Conservation (phyloP, 2,113 vertebrate species). For the Micronycteris hirsuta region DNA sequence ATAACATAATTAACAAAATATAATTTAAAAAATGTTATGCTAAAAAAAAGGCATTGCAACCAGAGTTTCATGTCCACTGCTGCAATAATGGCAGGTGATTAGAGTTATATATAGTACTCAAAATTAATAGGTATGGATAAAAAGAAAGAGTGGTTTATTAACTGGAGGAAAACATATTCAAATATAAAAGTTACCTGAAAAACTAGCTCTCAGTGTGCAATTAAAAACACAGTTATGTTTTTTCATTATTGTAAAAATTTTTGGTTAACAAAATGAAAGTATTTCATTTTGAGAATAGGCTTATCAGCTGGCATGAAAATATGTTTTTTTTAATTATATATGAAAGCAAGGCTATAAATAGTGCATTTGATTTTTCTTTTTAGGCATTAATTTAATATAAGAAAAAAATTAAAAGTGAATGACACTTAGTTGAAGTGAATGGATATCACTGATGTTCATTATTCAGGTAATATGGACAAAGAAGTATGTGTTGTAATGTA, state of each 20-base stretch:
- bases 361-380: neutral
- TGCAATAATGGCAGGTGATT: neutral
- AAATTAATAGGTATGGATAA: neutral
- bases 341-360: neutral
- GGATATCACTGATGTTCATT: neutral
- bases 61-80: neutral
- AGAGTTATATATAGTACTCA: neutral
- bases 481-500: neutral
- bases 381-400: neutral
- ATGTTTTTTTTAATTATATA: neutral
- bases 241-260: neutral
- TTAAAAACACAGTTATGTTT: constrained; percentile 47
- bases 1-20: too few relatives aligned
- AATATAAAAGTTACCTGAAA: neutral
- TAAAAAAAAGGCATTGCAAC: neutral
- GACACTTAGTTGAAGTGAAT: neutral
- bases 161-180: neutral
- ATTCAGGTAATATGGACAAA: neutral
- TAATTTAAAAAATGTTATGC: too few relatives aligned
- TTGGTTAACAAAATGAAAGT: constrained; percentile 30
- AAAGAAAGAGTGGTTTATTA: neutral
- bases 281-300: constrained; percentile 41
- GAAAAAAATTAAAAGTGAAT: neutral
- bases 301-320: neutral
- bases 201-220: constrained; percentile 18